Evolutionary conservation across 2,888 invertebrate species (phyloP).

Genomic region (Acronicta alni): DNA sequence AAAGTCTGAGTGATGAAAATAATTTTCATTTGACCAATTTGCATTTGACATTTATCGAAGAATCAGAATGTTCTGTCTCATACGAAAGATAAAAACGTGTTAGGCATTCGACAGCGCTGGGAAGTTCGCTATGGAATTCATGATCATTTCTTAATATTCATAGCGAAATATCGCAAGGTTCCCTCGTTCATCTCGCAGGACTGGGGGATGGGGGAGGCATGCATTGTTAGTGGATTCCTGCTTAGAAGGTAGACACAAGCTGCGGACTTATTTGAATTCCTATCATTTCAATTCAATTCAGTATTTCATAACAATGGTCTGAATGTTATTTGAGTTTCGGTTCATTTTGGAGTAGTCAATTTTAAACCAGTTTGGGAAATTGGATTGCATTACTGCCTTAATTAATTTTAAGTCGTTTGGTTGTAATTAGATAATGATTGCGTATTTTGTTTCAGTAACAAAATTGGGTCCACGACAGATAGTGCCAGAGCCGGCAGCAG

Average conservation of each 20-base stretch:
- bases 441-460: constrained; percentile 87
- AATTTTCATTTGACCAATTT: too few species aligned
- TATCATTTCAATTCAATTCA: constrained; percentile 72
- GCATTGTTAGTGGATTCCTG: constrained; percentile 80
- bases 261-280: constrained; percentile 83
- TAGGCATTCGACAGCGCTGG: constrained; percentile 66
- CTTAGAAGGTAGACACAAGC: constrained; percentile 76
- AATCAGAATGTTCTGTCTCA: background rate
- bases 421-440: background rate
- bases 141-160: constrained; percentile 85
- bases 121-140: constrained; percentile 74
- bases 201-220: constrained; percentile 50
- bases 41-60: background rate
- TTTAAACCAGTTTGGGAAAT: constrained; percentile 22
- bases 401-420: constrained; percentile 6
- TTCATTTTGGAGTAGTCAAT: constrained; percentile 46
- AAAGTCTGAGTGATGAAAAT: too few species aligned
- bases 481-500: constrained; percentile 83
- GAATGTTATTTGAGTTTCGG: constrained; percentile 67
- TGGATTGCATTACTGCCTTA: constrained; percentile 7
- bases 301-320: constrained; percentile 75
- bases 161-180: constrained; percentile 72
- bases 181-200: constrained; percentile 47
- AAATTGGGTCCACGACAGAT: constrained; percentile 92
- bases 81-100: constrained; percentile 60